Percentiles rank a stretch among this genome's conserved stretches.
These are phyloP conservation scores for Emesis castigata DNA, from an alignment of 2,888 invertebrate species.

Conservation along the genomic window DNA sequence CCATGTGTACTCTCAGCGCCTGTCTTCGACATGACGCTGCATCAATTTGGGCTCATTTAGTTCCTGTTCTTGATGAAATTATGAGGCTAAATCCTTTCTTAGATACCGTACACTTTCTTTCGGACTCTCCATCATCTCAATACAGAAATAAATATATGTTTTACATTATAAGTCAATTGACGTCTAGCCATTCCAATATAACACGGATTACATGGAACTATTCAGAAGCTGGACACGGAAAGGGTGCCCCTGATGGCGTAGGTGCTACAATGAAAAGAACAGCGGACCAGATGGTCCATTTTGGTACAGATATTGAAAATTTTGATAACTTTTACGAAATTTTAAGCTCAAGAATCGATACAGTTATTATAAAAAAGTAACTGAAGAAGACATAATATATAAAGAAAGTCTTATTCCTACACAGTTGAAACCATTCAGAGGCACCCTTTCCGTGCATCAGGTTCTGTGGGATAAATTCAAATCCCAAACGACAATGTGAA, in stretches of 20 bases:
- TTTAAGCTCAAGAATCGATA: constrained; percentile 22
- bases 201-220: constrained; percentile 47
- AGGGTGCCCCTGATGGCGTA: constrained; percentile 59
- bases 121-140: constrained; percentile 29
- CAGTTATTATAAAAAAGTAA: constrained; percentile 22
- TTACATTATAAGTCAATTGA: constrained; percentile 23
- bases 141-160: constrained; percentile 37
- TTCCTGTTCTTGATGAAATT: constrained; percentile 30
- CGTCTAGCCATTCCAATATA: constrained; percentile 12
- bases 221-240: constrained; percentile 54
- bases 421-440: constrained; percentile 44
- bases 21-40: constrained; percentile 49
- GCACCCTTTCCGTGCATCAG: constrained; percentile 52
- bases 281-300: constrained; percentile 37
- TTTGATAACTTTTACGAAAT: constrained; percentile 35
- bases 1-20: constrained; percentile 46
- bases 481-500: constrained; percentile 13
- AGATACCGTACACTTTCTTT: constrained; percentile 29
- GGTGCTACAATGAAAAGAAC: constrained; percentile 53
- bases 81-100: constrained; percentile 34
- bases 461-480: constrained; percentile 47
- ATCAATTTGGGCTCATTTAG: constrained; percentile 41
- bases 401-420: constrained; percentile 38
- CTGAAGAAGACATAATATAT: constrained; percentile 7
- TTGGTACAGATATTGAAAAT: constrained; percentile 40